Percentiles rank a stretch among this genome's conserved stretches.
phyloP scores from a whole-genome alignment of 2,888 invertebrate species.

The Mythimna loreyi region DNA sequence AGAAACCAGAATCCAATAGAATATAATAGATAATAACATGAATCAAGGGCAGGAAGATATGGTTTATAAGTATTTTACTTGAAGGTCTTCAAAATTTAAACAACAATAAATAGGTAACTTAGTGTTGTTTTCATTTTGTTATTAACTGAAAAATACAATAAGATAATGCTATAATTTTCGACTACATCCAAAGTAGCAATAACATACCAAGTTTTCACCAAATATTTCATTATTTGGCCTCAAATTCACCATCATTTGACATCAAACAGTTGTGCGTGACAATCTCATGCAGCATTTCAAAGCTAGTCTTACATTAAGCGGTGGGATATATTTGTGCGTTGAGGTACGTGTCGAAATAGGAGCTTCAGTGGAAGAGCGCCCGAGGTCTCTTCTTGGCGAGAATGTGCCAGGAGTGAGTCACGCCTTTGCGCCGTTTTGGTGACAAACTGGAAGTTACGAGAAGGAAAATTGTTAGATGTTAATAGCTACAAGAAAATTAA shows the following conservation, averaged over 20 bases:
- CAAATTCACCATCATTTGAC: background rate
- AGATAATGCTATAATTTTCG: background rate
- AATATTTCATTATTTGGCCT: background rate
- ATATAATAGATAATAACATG: too few species aligned
- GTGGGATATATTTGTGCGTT: slow-evolving; percentile 79
- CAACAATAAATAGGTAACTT: too few species aligned
- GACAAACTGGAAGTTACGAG: slow-evolving; percentile 78
- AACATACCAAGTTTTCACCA: background rate
- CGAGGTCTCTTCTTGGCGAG: slow-evolving; percentile 86
- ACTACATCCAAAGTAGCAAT: background rate
- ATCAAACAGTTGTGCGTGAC: slow-evolving; percentile 6
- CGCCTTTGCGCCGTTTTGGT: slow-evolving; percentile 84
- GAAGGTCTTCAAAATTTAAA: too few species aligned
- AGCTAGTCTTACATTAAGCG: slow-evolving; percentile 79
- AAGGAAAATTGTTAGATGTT: background rate
- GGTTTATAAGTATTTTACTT: too few species aligned
- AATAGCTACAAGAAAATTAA: background rate
- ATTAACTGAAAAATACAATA: background rate
- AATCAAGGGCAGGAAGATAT: too few species aligned
- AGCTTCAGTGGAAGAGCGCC: slow-evolving; percentile 81
- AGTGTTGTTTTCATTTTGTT: too few species aligned
- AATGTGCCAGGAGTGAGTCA: slow-evolving; percentile 85
- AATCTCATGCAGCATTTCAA: slow-evolving; percentile 35
- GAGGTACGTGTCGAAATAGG: slow-evolving; percentile 43
- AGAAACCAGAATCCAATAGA: too few species aligned